These are phyloP conservation scores for Drosophila sechellia DNA, from an alignment of 1,140 invertebrate species.

Conservation along the genomic window DNA sequence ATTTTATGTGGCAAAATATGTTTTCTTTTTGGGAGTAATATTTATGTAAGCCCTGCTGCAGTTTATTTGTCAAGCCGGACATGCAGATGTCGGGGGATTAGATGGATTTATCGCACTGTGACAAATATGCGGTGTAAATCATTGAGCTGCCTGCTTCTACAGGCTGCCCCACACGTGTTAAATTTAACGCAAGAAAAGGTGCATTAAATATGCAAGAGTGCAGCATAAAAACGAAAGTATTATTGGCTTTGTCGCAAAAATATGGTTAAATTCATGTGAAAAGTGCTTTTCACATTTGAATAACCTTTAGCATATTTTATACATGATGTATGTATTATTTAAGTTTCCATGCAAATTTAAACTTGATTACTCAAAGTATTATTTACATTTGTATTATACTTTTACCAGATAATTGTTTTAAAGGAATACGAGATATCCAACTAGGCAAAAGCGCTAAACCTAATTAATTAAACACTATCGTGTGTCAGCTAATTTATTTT, in stretches of 20 bases:
- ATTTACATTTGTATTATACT: neutral
- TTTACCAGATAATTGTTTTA: no score
- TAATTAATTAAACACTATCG: conserved; percentile 6
- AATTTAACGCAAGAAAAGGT: conserved; percentile 28
- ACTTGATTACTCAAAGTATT: no score
- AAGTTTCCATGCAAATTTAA: no score
- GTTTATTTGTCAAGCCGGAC: conserved; percentile 74
- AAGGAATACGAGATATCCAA: neutral
- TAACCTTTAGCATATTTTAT: neutral
- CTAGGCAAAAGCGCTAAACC: neutral
- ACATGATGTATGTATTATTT: neutral
- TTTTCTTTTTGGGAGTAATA: conserved; percentile 65
- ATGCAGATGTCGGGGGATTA: conserved; percentile 66
- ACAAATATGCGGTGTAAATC: conserved; percentile 58
- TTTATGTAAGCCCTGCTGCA: conserved; percentile 66
- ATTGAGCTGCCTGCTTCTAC: conserved; percentile 26
- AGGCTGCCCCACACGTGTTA: conserved; percentile 9
- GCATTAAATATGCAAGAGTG: conserved; percentile 20
- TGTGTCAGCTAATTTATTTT: conserved; percentile 3
- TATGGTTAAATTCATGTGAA: neutral
- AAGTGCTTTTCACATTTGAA: neutral
- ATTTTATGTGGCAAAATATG: conserved; percentile 47
- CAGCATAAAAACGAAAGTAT: neutral
- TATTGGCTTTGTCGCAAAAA: conserved; percentile 10
- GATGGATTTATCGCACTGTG: conserved; percentile 69